Evolutionary conservation across 2,797 vertebrate genomes (phyloP).

Genomic region (Thaleichthys pacificus): DNA sequence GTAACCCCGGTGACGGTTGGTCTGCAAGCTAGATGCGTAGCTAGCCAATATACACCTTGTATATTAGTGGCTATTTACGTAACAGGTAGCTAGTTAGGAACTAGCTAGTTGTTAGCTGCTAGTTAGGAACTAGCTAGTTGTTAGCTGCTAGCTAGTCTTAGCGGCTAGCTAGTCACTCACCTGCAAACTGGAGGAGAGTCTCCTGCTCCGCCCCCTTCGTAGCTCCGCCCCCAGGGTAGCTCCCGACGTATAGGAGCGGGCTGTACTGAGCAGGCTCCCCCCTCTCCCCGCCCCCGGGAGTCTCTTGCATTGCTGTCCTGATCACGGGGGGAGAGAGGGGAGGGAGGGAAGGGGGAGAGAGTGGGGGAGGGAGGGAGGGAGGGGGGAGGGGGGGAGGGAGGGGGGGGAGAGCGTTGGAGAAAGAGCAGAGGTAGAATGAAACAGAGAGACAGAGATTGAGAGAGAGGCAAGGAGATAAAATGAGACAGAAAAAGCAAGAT

Average conservation of each 20-base stretch:
- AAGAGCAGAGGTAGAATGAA: too few relatives aligned
- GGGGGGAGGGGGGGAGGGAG: too few relatives aligned
- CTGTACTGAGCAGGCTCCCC: slow-evolving; percentile 74
- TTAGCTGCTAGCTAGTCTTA: neutral
- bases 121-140: too few relatives aligned
- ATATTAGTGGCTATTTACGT: too few relatives aligned
- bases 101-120: too few relatives aligned
- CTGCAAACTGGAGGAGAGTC: slow-evolving; percentile 81
- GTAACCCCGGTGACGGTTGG: neutral
- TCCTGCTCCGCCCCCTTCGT: slow-evolving; percentile 69
- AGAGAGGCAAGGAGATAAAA: neutral
- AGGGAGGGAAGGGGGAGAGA: too few relatives aligned
- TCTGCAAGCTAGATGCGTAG: neutral
- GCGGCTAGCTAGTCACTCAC: slow-evolving; percentile 32
- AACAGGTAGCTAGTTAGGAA: too few relatives aligned
- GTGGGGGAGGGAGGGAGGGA: too few relatives aligned
- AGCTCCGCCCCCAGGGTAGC: slow-evolving; percentile 80
- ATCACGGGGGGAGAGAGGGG: too few relatives aligned
- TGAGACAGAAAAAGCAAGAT: neutral
- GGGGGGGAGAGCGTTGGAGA: neutral
- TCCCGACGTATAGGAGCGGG: slow-evolving; percentile 76
- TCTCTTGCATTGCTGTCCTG: slow-evolving; percentile 68
- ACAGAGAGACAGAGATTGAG: neutral
- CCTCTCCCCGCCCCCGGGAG: slow-evolving; percentile 62
- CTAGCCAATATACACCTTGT: neutral